Base-by-base conservation (phyloP, 2,113 vertebrate genomes). In the Leptosomus discolor region DNA sequence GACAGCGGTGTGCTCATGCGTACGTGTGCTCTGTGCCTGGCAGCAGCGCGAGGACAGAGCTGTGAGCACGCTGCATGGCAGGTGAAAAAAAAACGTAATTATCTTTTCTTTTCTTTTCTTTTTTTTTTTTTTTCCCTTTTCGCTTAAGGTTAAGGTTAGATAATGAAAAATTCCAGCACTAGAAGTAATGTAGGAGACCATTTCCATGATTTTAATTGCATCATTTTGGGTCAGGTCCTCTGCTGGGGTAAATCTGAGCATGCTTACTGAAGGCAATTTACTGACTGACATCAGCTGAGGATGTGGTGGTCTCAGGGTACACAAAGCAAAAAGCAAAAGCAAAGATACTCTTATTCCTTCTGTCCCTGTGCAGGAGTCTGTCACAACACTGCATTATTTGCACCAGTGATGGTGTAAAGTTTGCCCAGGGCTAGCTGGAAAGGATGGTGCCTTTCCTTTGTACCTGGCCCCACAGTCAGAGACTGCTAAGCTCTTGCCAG, bases 191-290 rank as follows among this genome's bases (percentile, higher is more conserved):
- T 10, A 64, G 64, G 68, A 86, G 56, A 36, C 2, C 22, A 69
- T 94, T 70, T 87, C 89, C 89, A 81, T 92, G n/a, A 73, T 84
- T 97, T 92, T 94, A 92, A 92, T 89, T 77, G 94, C 24, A 39
- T 58, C 6, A 36, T 78, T 94, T 89, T 1, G 43, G 85, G 67
- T 45, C 16, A 63, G 71, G 73, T 90, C 64, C 79, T 86, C 75
- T 39, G 46, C 68, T 19, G 32, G 51, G 54, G 64, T 84, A 46
- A 61, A n/a, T 24, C 65, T 11, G 86, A 86, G 67, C 50, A 3
- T 10, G 53, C 22, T 63, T 29, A 21, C 15, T 15, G 48, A 43
- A 63, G 34, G 77, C 69, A 79, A 93, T 80, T 92, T 36, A 79
- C 30, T 88, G 92, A 73, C 41, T 83, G 3, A 7, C 15, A 39